Evolutionary conservation across 2,113 vertebrate species (phyloP).

Genomic region (Cnemophilus loriae): DNA sequence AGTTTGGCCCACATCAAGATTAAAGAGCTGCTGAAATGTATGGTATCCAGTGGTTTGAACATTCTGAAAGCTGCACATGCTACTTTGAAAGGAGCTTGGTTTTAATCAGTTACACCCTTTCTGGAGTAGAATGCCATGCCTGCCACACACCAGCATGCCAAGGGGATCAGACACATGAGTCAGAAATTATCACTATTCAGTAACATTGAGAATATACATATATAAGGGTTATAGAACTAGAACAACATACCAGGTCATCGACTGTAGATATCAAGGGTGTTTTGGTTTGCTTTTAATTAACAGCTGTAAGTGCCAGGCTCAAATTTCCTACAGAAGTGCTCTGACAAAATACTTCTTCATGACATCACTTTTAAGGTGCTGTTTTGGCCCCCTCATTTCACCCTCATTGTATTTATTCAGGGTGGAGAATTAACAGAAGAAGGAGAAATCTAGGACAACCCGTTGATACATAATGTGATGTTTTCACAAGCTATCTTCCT

Average conservation of each 20-base stretch:
- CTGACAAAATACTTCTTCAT: background rate
- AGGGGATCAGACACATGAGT: background rate
- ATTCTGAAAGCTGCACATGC: background rate
- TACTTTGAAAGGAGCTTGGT: background rate
- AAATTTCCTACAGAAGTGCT: background rate
- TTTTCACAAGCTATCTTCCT: background rate
- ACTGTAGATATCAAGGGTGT: background rate
- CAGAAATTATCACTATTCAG: background rate
- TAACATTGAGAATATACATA: background rate
- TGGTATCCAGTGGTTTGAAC: background rate
- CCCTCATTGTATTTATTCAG: background rate
- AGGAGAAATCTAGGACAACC: background rate
- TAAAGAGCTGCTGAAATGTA: background rate
- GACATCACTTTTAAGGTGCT: background rate
- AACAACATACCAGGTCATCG: background rate
- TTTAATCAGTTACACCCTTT: background rate
- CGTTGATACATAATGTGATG: background rate
- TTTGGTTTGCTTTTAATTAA: background rate
- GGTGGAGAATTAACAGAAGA: background rate
- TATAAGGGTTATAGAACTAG: too few species aligned
- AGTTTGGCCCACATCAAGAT: background rate
- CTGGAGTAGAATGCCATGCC: background rate
- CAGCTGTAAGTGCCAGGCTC: background rate
- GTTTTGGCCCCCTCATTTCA: background rate
- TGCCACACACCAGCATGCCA: background rate